Base-by-base conservation (phyloP, 2,888 invertebrate species). In the Caenorhabditis sinica region DNA sequence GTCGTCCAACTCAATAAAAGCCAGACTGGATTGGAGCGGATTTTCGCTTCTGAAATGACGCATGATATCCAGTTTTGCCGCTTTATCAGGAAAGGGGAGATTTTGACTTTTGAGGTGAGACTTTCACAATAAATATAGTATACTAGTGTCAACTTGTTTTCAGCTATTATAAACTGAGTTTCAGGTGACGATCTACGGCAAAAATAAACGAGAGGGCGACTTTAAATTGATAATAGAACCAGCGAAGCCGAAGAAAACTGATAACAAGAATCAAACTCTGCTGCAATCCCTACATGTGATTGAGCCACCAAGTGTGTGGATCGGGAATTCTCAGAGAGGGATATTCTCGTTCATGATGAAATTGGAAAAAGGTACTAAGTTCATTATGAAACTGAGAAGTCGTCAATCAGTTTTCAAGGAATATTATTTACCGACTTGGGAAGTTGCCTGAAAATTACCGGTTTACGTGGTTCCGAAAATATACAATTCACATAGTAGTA, bases 221-320 rank as follows among this genome's bases (percentile, higher is more conserved):
- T 74, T 74, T 28, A 74, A 74, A 74, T 65, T 74, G 74, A 74
- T 74, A 63, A 65, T 74, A 63, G 63, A 74, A 53, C 74, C 74
- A 25, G 74, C 63, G 11, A 74, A 40, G 17, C n/a, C 51, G n/a
- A 63, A 65, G 23, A 63, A 63, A 53, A 63, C 9, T 61, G 74
- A 74, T 36, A 74, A 49, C 30, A 53, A 28, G 45, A n/a, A 33
- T 49, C 61, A 61, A 25, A 61, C 15, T 17, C 3, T 49, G 11
- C 1, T 49, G 15, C 23, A 25, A 40, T 11, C 74, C n/a, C 60
- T 51, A 5, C 61, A 33, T n/a, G 60, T 74, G 36, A 53, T 74
- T 28, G 74, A 74, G 45, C 74, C 74, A 28, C 74, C 74, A 8
- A 36, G 51, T 30, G 74, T 74, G 13, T 74, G 74, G 74, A 53